Evolutionary conservation across 2,888 invertebrate species (phyloP), one percentile per base, ranked within the genome.

Genomic region (Bimastos eiseni): DNA sequence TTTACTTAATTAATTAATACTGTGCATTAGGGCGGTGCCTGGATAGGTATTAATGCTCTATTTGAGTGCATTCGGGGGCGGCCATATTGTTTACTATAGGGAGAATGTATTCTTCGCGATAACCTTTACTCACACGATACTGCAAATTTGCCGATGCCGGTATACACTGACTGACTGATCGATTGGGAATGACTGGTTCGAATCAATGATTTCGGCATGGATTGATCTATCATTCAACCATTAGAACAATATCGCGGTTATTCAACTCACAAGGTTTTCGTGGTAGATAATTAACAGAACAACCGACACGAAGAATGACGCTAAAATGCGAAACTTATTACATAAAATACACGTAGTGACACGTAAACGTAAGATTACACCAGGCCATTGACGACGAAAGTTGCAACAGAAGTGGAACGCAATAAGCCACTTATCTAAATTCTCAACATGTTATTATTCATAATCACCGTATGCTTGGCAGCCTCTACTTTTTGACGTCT

Each of bases 401-500:
- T 70, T 70, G n/a, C 30, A 11, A 70, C 1, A 49, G 21, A 49
- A 49, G 24, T 70, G 30, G 13, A 49, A 49, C 49, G 49, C 49
- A 49, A 24, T 49, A n/a, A 70, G 49, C n/a, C 70, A n/a, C 70
- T n/a, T 0, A 6, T 70, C 70, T 70, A 70, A 70, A n/a, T 11
- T 70, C 70, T n/a, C n/a, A 70, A 70, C n/a, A 70, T 11, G 30
- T 70, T n/a, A 70, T n/a, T n/a, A 70, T 70, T n/a, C n/a, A 30
- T 70, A 89, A 44, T 37, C 55, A 92, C 92, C 92, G 90, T 92
- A 36, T 91, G 89, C 84, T 92, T 92, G 41, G 90, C 92, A 37
- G 90, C 91, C 86, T 90, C 88, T 44, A 92, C 90, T 84, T 92
- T 92, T 55, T 89, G 90, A 36, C 91, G 90, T 34, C 91, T 91